Evolutionary conservation across 2,888 invertebrate genomes (phyloP).

Genomic region (Drosophila gaucha): DNA sequence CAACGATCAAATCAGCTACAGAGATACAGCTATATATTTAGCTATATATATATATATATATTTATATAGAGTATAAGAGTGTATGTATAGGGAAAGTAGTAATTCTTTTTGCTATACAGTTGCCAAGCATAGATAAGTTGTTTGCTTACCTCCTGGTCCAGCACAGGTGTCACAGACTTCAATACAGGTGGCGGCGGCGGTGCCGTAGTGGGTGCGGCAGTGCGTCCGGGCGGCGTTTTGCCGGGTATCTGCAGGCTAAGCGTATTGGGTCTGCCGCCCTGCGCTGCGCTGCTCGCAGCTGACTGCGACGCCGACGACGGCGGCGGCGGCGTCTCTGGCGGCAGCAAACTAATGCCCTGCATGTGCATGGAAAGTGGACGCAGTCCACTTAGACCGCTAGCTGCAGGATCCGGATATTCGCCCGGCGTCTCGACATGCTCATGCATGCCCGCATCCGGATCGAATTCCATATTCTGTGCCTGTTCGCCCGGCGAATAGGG

Average conservation of each 20-base stretch:
- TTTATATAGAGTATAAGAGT: conserved; percentile 8
- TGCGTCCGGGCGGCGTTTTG: conserved; percentile 54
- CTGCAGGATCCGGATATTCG: conserved; percentile 91
- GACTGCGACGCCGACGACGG: conserved; percentile 58
- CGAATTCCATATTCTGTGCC: conserved; percentile 86
- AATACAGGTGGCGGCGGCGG: conserved; percentile 85
- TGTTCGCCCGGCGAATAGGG: conserved; percentile 85
- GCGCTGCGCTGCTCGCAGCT: neutral
- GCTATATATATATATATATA: conserved; percentile 6
- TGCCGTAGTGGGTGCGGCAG: conserved; percentile 78
- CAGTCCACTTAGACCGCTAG: conserved; percentile 91
- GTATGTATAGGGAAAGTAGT: conserved; percentile 25
- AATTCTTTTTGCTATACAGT: conserved; percentile 34
- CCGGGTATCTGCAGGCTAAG: conserved; percentile 62
- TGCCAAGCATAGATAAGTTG: neutral
- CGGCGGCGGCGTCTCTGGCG: conserved; percentile 85
- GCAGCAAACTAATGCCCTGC: conserved; percentile 86
- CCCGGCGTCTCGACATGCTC: conserved; percentile 90
- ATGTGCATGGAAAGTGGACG: conserved; percentile 89
- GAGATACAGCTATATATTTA: conserved; percentile 35
- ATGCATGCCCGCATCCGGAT: conserved; percentile 85
- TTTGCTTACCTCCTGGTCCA: conserved; percentile 87
- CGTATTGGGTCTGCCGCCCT: conserved; percentile 62
- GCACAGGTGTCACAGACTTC: conserved; percentile 84
- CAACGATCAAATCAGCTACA: conserved; percentile 58